Base-by-base conservation (phyloP, 2,888 invertebrate species). In the Athripsodes cinereus region DNA sequence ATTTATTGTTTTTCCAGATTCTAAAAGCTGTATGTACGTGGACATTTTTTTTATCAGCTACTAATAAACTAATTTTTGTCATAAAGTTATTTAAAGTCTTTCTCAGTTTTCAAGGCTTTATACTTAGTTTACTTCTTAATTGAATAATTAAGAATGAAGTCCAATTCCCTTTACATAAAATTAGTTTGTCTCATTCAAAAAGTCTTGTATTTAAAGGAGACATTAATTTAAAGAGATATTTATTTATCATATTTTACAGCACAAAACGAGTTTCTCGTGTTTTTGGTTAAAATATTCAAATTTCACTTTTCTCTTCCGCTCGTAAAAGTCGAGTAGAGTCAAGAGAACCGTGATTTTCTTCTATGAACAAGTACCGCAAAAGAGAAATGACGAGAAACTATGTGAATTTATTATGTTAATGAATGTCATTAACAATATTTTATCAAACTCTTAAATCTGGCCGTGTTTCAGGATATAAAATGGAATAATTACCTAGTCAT, bases 401-500 rank as follows among this genome's bases (percentile, higher is more conserved):
- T 48, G 19, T 48, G 48, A 48, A 48, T 48, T 48, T 48, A 48
- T 48, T 48, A 48, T 48, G 48, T 48, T 48, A 48, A 48, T 48
- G 48, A 48, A 48, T 48, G 48, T 48, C 48, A 48, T 48, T 48
- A 48, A 48, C 48, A 48, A 48, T 48, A 48, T 48, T 48, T 48
- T 48, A 48, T 48, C 48, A 48, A 48, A 48, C 48, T 48, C 48
- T 21, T 21, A 19, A 48, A 48, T 48, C 48, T 48, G 21, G 48
- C 48, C 48, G 21, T 48, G 48, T 48, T 48, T 48, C 48, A n/a
- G 40, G 48, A 16, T 20, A 48, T 48, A 48, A 48, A 48, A 19
- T 21, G 20, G 48, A 48, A 50, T 50, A 50, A 50, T 50, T 50
- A 50, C 50, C 50, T 10, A 20, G 50, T 26, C 50, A 13, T 50